A percentile compares a stretch with the other conserved stretches of the same genome.
phyloP scores from a whole-genome alignment of 2,113 vertebrate species.

The Poicephalus gulielmi region DNA sequence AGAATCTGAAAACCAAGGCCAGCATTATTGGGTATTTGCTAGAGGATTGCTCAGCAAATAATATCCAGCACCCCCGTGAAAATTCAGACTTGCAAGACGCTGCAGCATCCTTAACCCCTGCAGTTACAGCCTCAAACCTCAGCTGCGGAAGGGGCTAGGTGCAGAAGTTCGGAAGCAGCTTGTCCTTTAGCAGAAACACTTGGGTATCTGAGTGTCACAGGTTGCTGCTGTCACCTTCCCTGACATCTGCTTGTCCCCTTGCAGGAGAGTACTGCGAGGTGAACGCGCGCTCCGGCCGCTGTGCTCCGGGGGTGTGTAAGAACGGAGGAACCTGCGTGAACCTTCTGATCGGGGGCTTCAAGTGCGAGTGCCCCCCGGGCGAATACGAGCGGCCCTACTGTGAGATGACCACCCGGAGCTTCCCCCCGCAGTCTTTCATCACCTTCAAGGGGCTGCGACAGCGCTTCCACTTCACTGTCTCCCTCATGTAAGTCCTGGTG shows the following conservation, averaged over 20 bases:
- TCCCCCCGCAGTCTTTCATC: constrained; percentile 79
- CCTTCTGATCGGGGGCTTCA: constrained; percentile 82
- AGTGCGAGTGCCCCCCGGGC: constrained; percentile 76
- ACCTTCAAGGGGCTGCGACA: constrained; percentile 83
- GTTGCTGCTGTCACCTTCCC: neutral
- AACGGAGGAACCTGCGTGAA: constrained; percentile 82
- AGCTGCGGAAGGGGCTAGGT: accelerated
- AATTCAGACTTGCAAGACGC: neutral
- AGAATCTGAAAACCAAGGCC: neutral
- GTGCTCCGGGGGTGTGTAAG: constrained; percentile 75
- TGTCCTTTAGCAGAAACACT: neutral
- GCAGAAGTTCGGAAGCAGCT: neutral
- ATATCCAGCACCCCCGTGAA: accelerated
- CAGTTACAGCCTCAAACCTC: neutral
- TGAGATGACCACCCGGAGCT: constrained; percentile 80
- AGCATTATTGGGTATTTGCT: neutral
- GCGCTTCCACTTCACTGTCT: constrained; percentile 81
- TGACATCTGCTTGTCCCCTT: neutral
- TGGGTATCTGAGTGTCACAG: neutral
- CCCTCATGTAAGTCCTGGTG: constrained; percentile 72
- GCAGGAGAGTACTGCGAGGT: constrained; percentile 81
- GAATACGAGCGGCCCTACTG: constrained; percentile 79
- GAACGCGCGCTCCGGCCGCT: constrained; percentile 75
- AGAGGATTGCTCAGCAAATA: neutral
- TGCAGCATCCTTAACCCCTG: neutral